Evolutionary conservation across 2,888 invertebrate species (phyloP).

Genomic region (Agrotis segetum): DNA sequence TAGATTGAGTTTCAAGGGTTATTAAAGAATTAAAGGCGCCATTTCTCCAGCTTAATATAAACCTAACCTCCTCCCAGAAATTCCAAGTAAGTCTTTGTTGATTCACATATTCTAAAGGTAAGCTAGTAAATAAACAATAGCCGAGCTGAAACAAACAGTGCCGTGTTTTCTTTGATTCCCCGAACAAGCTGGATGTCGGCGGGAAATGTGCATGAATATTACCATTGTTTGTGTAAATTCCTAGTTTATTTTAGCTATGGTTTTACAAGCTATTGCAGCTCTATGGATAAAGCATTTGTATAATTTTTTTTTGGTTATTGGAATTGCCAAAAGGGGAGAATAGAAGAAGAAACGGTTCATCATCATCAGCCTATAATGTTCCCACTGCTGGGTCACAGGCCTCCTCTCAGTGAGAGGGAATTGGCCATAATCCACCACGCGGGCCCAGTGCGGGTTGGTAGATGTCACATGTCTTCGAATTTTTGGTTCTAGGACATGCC

Average conservation of each 20-base stretch:
- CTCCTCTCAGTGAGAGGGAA: too few relatives aligned
- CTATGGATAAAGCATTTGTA: too few relatives aligned
- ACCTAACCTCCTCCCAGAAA: not conserved
- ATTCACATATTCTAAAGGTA: conserved; percentile 14
- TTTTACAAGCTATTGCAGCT: not conserved
- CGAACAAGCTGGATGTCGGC: conserved; percentile 2
- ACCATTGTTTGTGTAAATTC: conserved; percentile 9
- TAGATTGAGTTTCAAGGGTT: too few relatives aligned
- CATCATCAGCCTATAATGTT: too few relatives aligned
- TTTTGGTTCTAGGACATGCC: too few relatives aligned
- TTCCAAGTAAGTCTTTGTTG: not conserved
- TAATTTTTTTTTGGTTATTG: too few relatives aligned
- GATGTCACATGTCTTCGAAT: too few relatives aligned
- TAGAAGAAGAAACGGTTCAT: too few relatives aligned
- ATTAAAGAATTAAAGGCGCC: not conserved
- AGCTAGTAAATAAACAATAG: conserved; percentile 17
- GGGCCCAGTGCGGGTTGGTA: too few relatives aligned
- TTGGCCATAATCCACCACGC: too few relatives aligned
- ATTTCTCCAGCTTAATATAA: not conserved
- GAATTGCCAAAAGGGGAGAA: too few relatives aligned
- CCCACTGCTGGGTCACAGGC: too few relatives aligned
- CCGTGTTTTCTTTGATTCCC: conserved; percentile 23
- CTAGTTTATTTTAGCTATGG: not conserved
- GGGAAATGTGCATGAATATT: conserved; percentile 14
- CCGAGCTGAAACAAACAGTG: not conserved